A percentile compares a stretch with the other conserved stretches of the same genome.
Evolutionary conservation across 2,888 invertebrate genomes (phyloP).

Genomic region (Himalopsyche anomala): DNA sequence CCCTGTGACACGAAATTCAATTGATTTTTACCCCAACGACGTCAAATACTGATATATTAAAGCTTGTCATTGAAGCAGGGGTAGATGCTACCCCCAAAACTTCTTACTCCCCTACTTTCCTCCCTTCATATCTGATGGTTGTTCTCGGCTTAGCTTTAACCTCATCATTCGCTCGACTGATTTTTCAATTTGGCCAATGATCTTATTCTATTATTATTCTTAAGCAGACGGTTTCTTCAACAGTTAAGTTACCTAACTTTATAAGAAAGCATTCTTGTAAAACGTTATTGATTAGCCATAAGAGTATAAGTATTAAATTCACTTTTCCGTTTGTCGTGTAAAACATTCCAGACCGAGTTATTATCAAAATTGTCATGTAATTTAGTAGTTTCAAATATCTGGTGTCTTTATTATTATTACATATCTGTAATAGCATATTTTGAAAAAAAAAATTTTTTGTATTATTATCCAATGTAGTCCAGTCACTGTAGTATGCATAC

Average conservation of each 20-base stretch:
- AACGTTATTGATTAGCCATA: not conserved
- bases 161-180: slow-evolving; percentile 64
- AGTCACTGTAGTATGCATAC: too few relatives aligned
- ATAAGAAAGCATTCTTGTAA: not conserved
- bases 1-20: not conserved
- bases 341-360: too few relatives aligned
- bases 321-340: too few relatives aligned
- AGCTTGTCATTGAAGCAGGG: slow-evolving; percentile 13
- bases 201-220: slow-evolving; percentile 61
- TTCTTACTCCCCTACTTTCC: not conserved
- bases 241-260: not conserved
- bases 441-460: too few relatives aligned
- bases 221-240: not conserved
- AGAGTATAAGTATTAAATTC: not conserved
- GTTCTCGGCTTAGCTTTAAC: slow-evolving; percentile 58
- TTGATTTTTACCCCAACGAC: slow-evolving; percentile 11
- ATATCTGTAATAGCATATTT: too few relatives aligned
- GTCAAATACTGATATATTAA: slow-evolving; percentile 15
- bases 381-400: too few relatives aligned
- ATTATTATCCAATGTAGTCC: too few relatives aligned
- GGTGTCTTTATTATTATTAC: too few relatives aligned
- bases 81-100: slow-evolving; percentile 15
- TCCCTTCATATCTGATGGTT: slow-evolving; percentile 28
- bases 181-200: slow-evolving; percentile 65
- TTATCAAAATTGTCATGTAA: too few relatives aligned